phyloP scores from a whole-genome alignment of 2,797 vertebrate genomes.

The Chiroxiphia lanceolata region DNA sequence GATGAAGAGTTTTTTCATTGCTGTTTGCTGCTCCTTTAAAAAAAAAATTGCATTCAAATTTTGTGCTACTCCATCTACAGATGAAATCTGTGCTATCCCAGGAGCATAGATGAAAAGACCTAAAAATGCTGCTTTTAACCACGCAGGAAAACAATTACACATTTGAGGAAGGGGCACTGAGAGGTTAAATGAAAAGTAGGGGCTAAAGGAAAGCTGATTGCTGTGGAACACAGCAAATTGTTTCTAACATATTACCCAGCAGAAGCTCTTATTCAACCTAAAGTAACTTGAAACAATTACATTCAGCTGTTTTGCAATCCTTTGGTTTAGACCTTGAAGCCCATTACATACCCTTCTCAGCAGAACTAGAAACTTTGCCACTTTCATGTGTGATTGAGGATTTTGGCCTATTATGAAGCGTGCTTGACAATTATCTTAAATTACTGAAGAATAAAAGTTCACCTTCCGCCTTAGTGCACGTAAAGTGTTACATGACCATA shows the following conservation, averaged over 20 bases:
- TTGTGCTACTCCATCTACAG: neutral
- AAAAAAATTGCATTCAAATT: neutral
- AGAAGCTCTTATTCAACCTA: conserved; percentile 21
- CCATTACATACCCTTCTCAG: neutral
- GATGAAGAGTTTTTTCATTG: neutral
- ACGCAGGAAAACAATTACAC: conserved; percentile 65
- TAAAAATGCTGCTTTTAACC: conserved; percentile 54
- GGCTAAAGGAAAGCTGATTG: conserved; percentile 39
- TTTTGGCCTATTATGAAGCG: rapidly evolving
- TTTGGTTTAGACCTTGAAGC: conserved; percentile 7
- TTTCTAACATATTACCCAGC: conserved; percentile 20
- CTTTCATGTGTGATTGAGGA: neutral
- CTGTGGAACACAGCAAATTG: conserved; percentile 30
- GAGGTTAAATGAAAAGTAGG: conserved; percentile 56
- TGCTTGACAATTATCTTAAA: neutral
- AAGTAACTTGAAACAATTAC: conserved; percentile 15
- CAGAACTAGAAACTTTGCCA: neutral
- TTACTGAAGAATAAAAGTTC: neutral
- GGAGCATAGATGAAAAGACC: conserved; percentile 43
- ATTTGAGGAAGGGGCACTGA: conserved; percentile 51
- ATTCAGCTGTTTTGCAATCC: conserved; percentile 4
- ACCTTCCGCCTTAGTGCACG: neutral
- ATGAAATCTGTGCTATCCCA: conserved; percentile 33
- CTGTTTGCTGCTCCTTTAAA: neutral
- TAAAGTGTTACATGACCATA: neutral